Conservation (phyloP, 1,140 invertebrate species). For the Meloidogyne chitwoodi region DNA sequence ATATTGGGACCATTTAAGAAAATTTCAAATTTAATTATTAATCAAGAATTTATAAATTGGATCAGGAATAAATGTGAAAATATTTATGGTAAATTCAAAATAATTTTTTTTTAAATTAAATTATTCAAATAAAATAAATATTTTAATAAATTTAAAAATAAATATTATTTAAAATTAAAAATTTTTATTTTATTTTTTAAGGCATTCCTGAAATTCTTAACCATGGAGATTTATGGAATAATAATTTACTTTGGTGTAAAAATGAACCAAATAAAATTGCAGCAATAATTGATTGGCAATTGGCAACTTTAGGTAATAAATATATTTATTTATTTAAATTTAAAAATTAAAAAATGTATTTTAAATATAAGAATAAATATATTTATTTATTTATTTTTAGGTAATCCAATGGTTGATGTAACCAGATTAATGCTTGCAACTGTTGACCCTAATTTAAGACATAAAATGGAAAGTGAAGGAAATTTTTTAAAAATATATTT, state of each 20-base stretch:
- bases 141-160: too few relatives aligned
- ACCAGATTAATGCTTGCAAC: not conserved
- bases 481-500: conserved; percentile 4
- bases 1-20: not conserved
- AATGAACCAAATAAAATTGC: not conserved
- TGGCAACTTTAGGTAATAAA: not conserved
- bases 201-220: not conserved
- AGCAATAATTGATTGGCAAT: conserved; percentile 8
- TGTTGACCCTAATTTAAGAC: not conserved
- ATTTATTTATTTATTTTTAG: not conserved
- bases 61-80: not conserved
- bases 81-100: not conserved
- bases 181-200: too few relatives aligned
- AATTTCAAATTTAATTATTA: not conserved
- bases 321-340: too few relatives aligned
- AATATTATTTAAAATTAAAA: too few relatives aligned
- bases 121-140: too few relatives aligned
- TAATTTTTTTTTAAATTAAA: not conserved
- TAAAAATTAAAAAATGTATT: not conserved
- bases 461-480: not conserved
- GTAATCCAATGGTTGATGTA: conserved; percentile 13
- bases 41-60: conserved; percentile 4
- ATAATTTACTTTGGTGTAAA: conserved; percentile 13
- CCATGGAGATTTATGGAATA: conserved; percentile 13
- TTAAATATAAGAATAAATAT: too few relatives aligned